Evolutionary conservation across 2,113 vertebrate species (phyloP), one percentile per base, ranked within the genome.

Genomic region (Chaenocephalus aceratus): DNA sequence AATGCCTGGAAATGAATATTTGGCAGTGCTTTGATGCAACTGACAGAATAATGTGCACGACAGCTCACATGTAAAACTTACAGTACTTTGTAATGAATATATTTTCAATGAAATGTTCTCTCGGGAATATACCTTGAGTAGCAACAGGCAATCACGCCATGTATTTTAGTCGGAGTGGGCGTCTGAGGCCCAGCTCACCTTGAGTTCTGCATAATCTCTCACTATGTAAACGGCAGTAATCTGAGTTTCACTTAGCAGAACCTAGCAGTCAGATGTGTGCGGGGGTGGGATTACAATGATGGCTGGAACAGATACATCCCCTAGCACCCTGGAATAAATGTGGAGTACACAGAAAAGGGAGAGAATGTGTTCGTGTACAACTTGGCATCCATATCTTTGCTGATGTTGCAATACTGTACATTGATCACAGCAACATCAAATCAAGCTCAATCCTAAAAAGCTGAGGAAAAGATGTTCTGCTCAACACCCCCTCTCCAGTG

Each of bases 261-360:
- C 68, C 78, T 79, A 66, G 69, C 41, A 77, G 71, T 88, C 86
- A 76, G 75, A 88, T 81, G 77, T 77, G 86, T 15, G 74, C 59
- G 63, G 76, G 65, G 15, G 58, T 62, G 59, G 86, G 90, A 92
- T 94, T 92, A 93, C 77, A 82, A 84, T 51, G 84, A 88, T 45
- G 70, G 75, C 80, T 41, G 61, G 69, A 77, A n/a, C 71, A 71
- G 83, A 88, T 93, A 87, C 90, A 89, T 80, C 87, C 85, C 62
- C 56, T 46, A 11, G 59, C 46, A 72, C 72, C 41, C 64, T 5
- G 7, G 7, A 51, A 52, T 58, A 60, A 82, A 70, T 2, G 15
- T 46, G 26, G 52, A 49, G 51, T 26, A 15, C 48, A 65, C 41
- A 0, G 21, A 65, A 46, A 54, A 53, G 58, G 30, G 64, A 51